Conservation (phyloP, 2,888 invertebrate genomes). For the Spisula subtruncata region DNA sequence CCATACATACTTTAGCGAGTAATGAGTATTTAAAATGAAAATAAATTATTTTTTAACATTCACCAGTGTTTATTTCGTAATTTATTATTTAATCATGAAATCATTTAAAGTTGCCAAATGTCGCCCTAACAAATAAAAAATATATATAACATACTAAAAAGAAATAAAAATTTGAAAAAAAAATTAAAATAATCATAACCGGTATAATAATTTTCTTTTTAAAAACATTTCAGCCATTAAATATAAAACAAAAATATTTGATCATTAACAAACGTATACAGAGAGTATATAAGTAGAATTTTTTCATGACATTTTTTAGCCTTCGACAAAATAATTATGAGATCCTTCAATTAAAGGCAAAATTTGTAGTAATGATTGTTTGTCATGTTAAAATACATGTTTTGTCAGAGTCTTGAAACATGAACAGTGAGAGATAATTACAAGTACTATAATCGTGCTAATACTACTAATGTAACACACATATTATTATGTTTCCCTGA, state of each 20-base stretch:
- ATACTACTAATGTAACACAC: conserved; percentile 8
- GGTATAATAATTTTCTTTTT: not conserved
- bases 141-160: not conserved
- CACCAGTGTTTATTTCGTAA: not conserved
- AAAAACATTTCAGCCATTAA: not conserved
- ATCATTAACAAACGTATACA: not conserved
- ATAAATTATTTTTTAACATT: not conserved
- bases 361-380: not conserved
- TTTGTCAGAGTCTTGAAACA: not conserved
- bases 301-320: not conserved
- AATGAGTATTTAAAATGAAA: conserved; percentile 47
- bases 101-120: not conserved
- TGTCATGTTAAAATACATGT: not conserved
- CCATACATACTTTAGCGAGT: not conserved
- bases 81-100: not conserved
- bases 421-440: not conserved
- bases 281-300: not conserved
- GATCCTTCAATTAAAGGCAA: not conserved
- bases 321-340: conserved; percentile 1
- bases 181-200: conserved; percentile 10
- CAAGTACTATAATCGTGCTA: not conserved
- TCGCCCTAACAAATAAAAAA: not conserved
- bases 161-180: conserved; percentile 19
- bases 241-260: conserved; percentile 1
- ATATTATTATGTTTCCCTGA: conserved; percentile 23